Conservation (phyloP, 2,888 invertebrate species). For the Carpatolechia fugitivella region DNA sequence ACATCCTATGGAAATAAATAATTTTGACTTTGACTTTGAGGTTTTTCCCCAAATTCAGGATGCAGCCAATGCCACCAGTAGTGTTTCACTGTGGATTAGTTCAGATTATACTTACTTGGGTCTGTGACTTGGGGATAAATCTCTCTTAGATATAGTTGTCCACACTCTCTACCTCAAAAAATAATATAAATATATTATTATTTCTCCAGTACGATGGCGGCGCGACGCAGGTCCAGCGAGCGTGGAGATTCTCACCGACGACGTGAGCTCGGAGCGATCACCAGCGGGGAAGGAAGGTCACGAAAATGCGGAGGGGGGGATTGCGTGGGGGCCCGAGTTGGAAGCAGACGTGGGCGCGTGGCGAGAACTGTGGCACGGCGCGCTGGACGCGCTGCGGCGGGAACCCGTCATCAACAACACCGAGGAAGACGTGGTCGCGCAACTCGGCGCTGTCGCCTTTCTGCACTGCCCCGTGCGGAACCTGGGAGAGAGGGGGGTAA, state of each 20-base stretch:
- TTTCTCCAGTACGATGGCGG: conserved; percentile 21
- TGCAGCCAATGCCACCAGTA: no score
- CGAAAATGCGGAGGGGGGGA: conserved; percentile 31
- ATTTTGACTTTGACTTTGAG: no score
- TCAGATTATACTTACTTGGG: no score
- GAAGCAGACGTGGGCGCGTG: conserved; percentile 73
- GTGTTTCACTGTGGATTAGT: no score
- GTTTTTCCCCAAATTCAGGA: no score
- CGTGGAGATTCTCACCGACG: neutral
- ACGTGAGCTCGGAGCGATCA: neutral
- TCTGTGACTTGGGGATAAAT: no score
- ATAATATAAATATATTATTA: no score
- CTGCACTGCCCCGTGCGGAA: conserved; percentile 89
- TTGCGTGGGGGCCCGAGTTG: conserved; percentile 38
- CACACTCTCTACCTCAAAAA: no score
- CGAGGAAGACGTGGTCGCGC: conserved; percentile 86
- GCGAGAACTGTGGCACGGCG: conserved; percentile 82
- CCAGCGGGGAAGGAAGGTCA: conserved; percentile 17
- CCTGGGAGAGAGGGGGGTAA: conserved; percentile 85
- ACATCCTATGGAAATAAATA: no score
- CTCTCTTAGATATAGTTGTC: no score
- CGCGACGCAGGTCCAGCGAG: conserved; percentile 20
- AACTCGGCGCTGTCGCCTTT: conserved; percentile 88
- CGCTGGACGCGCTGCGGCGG: conserved; percentile 62
- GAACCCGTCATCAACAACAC: conserved; percentile 84